Evolutionary conservation across 2,797 vertebrate species (phyloP).

Genomic region (Ambastaia sidthimunki): DNA sequence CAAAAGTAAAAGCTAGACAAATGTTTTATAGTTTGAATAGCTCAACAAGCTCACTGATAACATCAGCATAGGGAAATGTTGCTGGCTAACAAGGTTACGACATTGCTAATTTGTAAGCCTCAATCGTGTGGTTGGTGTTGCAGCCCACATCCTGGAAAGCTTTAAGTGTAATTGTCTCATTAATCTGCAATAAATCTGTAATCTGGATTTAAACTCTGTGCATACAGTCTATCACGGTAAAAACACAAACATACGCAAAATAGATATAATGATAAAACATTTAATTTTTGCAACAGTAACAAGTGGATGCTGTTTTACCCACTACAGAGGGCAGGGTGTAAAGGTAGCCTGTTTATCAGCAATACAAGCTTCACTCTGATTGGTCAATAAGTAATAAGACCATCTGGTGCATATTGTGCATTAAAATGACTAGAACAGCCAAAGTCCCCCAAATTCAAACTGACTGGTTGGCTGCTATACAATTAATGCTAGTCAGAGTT

Average conservation of each 20-base stretch:
- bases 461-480: too few species aligned
- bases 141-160: conserved; percentile 17
- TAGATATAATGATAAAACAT: too few species aligned
- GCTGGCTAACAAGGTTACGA: background rate
- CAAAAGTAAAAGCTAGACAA: background rate
- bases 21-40: background rate
- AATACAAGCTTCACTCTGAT: conserved; percentile 36
- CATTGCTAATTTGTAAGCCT: conserved; percentile 9
- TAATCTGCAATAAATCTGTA: conserved; percentile 40
- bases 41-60: background rate
- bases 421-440: too few species aligned
- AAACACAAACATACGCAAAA: too few species aligned
- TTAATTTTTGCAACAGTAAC: background rate
- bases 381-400: background rate
- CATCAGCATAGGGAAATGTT: conserved; percentile 1
- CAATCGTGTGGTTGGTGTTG: background rate
- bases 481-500: too few species aligned
- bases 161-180: conserved; percentile 26
- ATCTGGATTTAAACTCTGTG: conserved; percentile 20
- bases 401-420: too few species aligned
- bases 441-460: too few species aligned
- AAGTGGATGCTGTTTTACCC: background rate
- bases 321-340: too few species aligned
- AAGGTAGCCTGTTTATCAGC: background rate
- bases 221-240: background rate